Base-by-base conservation (phyloP, 1,140 invertebrate genomes). In the Heliconius eleuchia region DNA sequence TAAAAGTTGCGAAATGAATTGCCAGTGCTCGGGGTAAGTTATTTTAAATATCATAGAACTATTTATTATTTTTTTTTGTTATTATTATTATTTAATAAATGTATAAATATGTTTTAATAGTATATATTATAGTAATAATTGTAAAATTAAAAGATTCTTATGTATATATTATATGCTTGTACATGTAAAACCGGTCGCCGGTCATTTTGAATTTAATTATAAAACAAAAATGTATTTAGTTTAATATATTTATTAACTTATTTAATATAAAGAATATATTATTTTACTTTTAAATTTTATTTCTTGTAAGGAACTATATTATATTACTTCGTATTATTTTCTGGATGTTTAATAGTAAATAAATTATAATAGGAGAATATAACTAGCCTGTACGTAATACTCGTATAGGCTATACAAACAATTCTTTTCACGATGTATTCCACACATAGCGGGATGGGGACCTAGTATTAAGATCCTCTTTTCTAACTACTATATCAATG, bases 1-100 rank as follows among this genome's bases (percentile, higher is more conserved):
- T 76, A 86, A 89, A 73, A 86, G 87, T 72, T 93, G 92, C 86
- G 92, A 93, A 82, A 86, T 77, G 4, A 89, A 91, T 84, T 93
- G 92, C 83, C 90, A 93, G 71, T 93, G 92, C 74, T 89, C 91
- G 39, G 92, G 91, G 92, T 93, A 78, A 87, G 92, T 92, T 77
- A n/a, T 73, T 78, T 77, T 80, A 30, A 46, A 66, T 46, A 77
- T 57, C n/a, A 27, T 75, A 57, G 7, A n/a, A 6, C 19, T 52
- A 23, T n/a, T 57, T n/a, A 23, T 9, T 57, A 7, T 57, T 8
- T n/a, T n/a, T n/a, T 57, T 18, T 52, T 30, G 1, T 57, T 23
- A 55, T n/a, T 55, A 55, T n/a, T 55, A 55, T 55, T 57, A 23
- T n/a, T 23, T n/a, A 23, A n/a, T 57, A 57, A 23, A 9, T 57